Evolutionary conservation across 2,888 invertebrate species (phyloP), one percentile per base, ranked within the genome.

Genomic region (Scaptodrosophila latifasciaeformis): DNA sequence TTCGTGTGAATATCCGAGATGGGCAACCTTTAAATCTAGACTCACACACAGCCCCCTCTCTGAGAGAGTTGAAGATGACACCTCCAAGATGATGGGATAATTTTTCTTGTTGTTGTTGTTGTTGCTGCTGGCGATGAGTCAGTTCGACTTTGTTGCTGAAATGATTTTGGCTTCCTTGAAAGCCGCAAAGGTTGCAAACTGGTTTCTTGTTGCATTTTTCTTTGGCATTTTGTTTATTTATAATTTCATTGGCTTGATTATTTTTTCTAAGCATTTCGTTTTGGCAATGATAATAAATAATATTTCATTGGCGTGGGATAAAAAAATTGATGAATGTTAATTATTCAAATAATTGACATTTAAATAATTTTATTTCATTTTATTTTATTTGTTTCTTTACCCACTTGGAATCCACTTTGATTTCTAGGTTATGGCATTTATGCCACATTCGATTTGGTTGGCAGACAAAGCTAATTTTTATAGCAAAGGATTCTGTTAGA

Each of bases 41-140:
- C 13, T 13, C 15, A 37, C 37, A 12, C 37, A 17, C 37, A 27
- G 37, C 15, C 37, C 37, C 62, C 62, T 55, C 47, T 47, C 65
- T 63, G 59, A 49, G 15, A 15, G n/a, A n/a, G 54, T 61, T 53
- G 59, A 59, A 71, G 70, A 70, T 72, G 77, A 76, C 76, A 76
- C 72, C 71, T 63, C 48, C n/a, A 49, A 45, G 40, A 57, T 62
- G 15, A 10, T 5, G 3, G 18, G 15, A 4, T 17, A 15, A n/a
- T 15, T 34, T 34, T 12, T 34, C n/a, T 44, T 60, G 56, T 52
- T 60, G 30, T 24, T 47, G 43, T 24, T 48, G 46, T 55, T 54
- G 51, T 21, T 48, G 48, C 29, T 37, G 37, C 17, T 29, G 48
- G n/a, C n/a, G n/a, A n/a, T n/a, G n/a, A n/a, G n/a, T n/a, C n/a